A percentile compares a stretch with the other conserved stretches of the same genome.
Conservation (phyloP, 1,140 invertebrate species). For the Ooceraea biroi region DNA sequence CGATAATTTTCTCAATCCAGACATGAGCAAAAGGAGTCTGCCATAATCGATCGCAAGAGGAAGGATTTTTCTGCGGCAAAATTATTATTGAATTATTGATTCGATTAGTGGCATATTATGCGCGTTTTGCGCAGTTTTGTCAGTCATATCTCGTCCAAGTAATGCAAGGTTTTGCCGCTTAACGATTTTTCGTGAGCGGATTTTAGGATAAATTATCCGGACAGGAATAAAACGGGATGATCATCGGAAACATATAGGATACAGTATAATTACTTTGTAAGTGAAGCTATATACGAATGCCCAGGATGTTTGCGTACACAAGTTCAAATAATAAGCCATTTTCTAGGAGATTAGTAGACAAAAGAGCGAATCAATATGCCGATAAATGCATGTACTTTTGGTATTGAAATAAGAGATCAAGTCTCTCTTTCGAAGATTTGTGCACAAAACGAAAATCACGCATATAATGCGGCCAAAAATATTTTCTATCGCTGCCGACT, state of each 20-base stretch:
- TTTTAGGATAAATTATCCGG: constrained; percentile 47
- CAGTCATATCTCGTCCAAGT: constrained; percentile 18
- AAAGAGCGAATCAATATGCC: constrained; percentile 39
- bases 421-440: constrained; percentile 51
- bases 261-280: constrained; percentile 36
- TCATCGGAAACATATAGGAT: constrained; percentile 79
- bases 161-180: constrained; percentile 18
- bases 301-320: constrained; percentile 13
- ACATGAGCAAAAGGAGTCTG: no score
- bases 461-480: constrained; percentile 77
- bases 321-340: constrained; percentile 67
- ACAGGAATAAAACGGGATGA: constrained; percentile 73
- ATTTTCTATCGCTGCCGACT: constrained; percentile 75
- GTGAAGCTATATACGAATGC: constrained; percentile 13
- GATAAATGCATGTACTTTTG: constrained; percentile 75
- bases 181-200: constrained; percentile 41
- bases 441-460: constrained; percentile 70
- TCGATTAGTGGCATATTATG: not conserved
- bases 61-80: no score
- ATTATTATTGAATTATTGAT: constrained; percentile 6
- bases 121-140: constrained; percentile 20
- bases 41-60: no score
- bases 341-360: constrained; percentile 55
- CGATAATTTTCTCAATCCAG: not conserved
- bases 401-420: constrained; percentile 68